Evolutionary conservation across 1,140 invertebrate species (phyloP).

Genomic region (Neoseiulus cucumeris): DNA sequence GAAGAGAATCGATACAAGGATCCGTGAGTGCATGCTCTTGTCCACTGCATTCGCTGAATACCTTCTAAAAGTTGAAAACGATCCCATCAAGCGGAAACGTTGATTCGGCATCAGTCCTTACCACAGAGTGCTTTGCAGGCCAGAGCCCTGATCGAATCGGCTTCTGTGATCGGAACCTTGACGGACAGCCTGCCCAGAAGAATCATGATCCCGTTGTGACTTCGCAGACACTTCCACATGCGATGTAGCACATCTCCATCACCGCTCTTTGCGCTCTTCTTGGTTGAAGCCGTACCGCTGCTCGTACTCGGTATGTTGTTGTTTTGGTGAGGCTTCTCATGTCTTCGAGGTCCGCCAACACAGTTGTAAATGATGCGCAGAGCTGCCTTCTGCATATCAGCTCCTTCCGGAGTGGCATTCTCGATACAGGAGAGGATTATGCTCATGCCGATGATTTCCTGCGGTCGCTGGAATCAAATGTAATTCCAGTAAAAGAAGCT

Average conservation of each 20-base stretch:
- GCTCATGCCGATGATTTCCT: conserved; percentile 15
- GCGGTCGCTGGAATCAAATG: too few relatives aligned
- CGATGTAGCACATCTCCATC: conserved; percentile 68
- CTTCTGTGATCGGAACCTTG: conserved; percentile 87
- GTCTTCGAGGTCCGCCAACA: conserved; percentile 65
- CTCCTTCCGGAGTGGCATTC: conserved; percentile 23
- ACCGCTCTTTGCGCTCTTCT: conserved; percentile 27
- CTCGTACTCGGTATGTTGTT: conserved; percentile 39
- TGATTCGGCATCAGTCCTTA: not conserved
- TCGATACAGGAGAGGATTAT: conserved; percentile 15
- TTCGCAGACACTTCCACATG: conserved; percentile 75
- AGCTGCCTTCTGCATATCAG: conserved; percentile 75
- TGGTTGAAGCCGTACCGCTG: conserved; percentile 28
- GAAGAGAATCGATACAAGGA: conserved; percentile 39
- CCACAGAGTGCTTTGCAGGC: conserved; percentile 39
- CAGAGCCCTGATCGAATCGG: conserved; percentile 72
- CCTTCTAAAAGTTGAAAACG: too few relatives aligned
- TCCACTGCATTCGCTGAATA: too few relatives aligned
- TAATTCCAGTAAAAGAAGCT: too few relatives aligned
- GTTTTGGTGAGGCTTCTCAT: not conserved
- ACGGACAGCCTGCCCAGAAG: conserved; percentile 53
- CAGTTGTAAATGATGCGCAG: conserved; percentile 71
- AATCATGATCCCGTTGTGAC: conserved; percentile 91
- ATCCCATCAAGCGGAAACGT: too few relatives aligned
- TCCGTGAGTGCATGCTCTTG: too few relatives aligned